Evolutionary conservation across 2,113 vertebrate genomes (phyloP), one percentile per base, ranked within the genome.

Genomic region (Jacana jacana): DNA sequence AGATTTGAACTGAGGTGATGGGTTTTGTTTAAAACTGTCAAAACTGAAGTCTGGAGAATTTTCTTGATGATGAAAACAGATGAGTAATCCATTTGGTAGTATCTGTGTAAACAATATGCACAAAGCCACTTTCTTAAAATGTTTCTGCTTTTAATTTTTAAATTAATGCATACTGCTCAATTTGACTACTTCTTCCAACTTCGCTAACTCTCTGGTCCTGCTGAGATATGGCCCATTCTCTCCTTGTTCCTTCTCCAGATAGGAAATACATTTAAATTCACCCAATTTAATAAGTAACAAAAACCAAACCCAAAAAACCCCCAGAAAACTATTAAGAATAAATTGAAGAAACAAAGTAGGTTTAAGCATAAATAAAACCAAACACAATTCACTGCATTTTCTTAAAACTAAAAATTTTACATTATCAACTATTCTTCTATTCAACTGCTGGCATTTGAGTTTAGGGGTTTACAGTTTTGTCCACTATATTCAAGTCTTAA

Each of bases 1-100:
- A 65, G 52, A 87, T 96, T 86, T 80, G 80, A 93, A n/a, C 35
- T 86, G 42, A 13, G 73, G 35, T 79, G 73, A 83, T 86, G 57
- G 58, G 70, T 78, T 95, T 95, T 93, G 73, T 95, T 93, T 95
- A 85, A 91, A 96, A 86, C 72, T 91, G 86, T 90, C 85, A 95
- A 89, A 96, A 95, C 54, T 85, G 57, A 92, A 84, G 89, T 58
- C 81, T 95, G 63, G 78, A 93, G 75, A 66, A 71, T 81, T 72
- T 95, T 94, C 70, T 68, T 90, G 80, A 63, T 88, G 13, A 46
- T 77, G 73, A 69, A 91, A 96, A 95, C 89, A 95, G 61, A 85
- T 81, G 66, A 96, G 46, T 91, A 88, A 96, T 92, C 58, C 30
- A 9, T 92, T 91, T 83, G 63, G n/a, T 94, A 71, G 48, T 86